Percentiles rank a stretch among this genome's conserved stretches.
Evolutionary conservation across 1,140 invertebrate genomes (phyloP).

Genomic region (Drosophila funebris): DNA sequence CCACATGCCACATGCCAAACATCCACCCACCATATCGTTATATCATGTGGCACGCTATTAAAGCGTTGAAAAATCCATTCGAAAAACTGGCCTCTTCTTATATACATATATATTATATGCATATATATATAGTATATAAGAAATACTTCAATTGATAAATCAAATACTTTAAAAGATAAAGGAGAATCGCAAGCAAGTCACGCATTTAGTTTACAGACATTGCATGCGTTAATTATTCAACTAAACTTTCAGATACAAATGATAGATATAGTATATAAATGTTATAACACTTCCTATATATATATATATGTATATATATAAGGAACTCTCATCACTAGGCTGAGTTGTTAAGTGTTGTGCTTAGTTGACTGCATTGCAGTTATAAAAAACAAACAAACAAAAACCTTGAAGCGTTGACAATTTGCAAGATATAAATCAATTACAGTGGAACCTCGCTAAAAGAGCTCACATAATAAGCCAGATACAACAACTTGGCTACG

Average conservation of each 20-base stretch:
- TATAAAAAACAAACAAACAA: not conserved
- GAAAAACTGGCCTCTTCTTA: not conserved
- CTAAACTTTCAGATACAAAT: not conserved
- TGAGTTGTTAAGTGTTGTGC: not conserved
- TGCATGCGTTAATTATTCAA: not conserved
- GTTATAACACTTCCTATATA: too few species aligned
- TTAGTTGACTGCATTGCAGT: not conserved
- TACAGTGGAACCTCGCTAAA: not conserved
- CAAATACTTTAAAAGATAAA: not conserved
- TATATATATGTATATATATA: not conserved
- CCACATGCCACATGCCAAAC: not conserved
- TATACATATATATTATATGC: not conserved
- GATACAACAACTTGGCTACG: too few species aligned
- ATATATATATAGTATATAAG: not conserved
- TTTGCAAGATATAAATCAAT: not conserved
- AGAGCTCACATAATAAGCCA: too few species aligned
- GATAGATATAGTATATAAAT: not conserved
- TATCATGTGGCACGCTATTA: constrained; percentile 1
- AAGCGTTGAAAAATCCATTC: not conserved
- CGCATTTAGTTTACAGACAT: not conserved
- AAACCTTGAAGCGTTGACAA: not conserved
- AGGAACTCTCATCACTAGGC: not conserved
- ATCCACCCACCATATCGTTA: not conserved
- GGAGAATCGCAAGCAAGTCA: not conserved
- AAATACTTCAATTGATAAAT: too few species aligned